A percentile compares a stretch with the other conserved stretches of the same genome.
Conservation (phyloP, 2,113 vertebrate genomes). For the Tauraco erythrolophus region DNA sequence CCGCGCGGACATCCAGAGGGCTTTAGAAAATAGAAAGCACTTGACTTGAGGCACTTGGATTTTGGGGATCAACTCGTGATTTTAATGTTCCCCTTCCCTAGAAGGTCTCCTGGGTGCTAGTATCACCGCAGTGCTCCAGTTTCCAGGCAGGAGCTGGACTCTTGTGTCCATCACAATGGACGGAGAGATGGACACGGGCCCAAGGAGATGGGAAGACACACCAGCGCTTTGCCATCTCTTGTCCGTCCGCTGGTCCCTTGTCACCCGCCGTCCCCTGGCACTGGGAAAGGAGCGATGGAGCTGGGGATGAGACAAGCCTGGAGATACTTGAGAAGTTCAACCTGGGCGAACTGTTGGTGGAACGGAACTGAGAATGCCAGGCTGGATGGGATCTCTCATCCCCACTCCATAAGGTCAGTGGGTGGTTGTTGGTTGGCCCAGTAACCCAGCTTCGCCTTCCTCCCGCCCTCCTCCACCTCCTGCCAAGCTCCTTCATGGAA, state of each 20-base stretch:
- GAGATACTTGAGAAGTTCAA: conserved; percentile 27
- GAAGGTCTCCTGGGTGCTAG: not conserved
- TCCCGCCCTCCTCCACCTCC: not conserved
- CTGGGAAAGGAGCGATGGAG: not conserved
- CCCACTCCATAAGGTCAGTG: not conserved
- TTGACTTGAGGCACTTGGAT: not conserved
- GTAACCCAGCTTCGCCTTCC: conserved; percentile 28
- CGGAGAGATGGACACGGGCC: accelerated
- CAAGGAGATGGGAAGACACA: not conserved
- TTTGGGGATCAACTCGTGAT: not conserved
- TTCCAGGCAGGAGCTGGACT: not conserved
- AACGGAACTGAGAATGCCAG: not conserved
- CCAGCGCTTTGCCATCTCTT: not conserved
- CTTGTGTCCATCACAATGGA: accelerated
- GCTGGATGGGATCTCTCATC: not conserved
- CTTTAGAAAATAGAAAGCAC: not conserved
- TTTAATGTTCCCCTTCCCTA: not conserved
- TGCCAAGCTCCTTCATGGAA: conserved; percentile 35
- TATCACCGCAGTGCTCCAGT: accelerated
- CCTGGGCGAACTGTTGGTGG: not conserved
- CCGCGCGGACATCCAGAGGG: not conserved
- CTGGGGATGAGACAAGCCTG: not conserved
- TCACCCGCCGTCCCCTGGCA: not conserved
- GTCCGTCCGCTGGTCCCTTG: not conserved
- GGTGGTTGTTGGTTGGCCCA: conserved; percentile 18